Base-by-base conservation (phyloP, 2,888 invertebrate genomes). In the Dione vanillae region DNA sequence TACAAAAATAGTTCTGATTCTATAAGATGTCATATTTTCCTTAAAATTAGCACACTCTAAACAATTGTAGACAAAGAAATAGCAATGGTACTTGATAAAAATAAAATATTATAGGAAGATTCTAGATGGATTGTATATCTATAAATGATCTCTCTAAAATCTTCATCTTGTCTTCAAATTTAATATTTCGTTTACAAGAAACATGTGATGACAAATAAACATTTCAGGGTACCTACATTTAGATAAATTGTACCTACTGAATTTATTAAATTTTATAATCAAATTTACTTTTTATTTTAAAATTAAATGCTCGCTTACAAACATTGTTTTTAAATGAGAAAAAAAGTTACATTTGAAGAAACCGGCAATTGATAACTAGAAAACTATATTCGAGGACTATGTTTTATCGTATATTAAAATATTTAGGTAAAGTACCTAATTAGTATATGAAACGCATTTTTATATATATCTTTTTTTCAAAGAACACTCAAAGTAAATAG, bases 21-120 rank as follows among this genome's bases (percentile, higher is more conserved):
- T 49, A 49, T 16, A 35, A 16, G 27, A 54, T 54, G n/a, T 37
- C 16, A 54, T 37, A 54, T 35, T n/a, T 37, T 10, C n/a, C n/a
- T 54, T 54, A 54, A 54, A 16, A 37, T n/a, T n/a, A 54, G 54
- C 54, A 54, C 54, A 54, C 54, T 37, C 37, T 10, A 54, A 54
- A 37, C 16, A 9, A 54, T 35, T 16, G 10, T 37, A n/a, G 1
- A 37, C 35, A 35, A 54, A 54, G 10, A 54, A 54, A 54, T 11
- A 37, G 54, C 37, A 54, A 16, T 37, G 35, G 27, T 35, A 54
- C 8, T 54, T 52, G 52, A 27, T 14, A 35, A n/a, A 37, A 54
- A 52, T 35, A 9, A 20, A 35, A 35, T 10, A 54, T 35, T 27
- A 27, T 35, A 52, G 14, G 2, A 10, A 49, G 16, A 10, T 16